Base-by-base conservation (phyloP, 2,888 invertebrate genomes). In the Lepidochrysops patricia region DNA sequence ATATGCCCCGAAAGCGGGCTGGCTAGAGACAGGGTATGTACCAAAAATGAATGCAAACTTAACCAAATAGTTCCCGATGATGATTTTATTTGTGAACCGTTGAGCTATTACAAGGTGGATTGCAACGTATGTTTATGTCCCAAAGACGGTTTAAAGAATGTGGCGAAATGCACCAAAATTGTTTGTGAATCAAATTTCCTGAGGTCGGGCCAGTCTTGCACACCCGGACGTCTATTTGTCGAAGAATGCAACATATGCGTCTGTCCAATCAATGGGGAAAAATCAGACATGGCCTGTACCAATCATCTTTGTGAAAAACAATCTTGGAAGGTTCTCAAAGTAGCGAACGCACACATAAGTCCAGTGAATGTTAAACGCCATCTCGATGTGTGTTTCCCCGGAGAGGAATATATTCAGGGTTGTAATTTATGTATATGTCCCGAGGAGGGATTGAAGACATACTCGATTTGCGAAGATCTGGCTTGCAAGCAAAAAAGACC, bases 381-480 rank as follows among this genome's bases (percentile, higher is more conserved):
- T 62, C 68, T 86, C 15, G 81, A 85, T 9, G 65, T 79, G 0
- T 88, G 88, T 62, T 87, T 84, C 59, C 87, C 87, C 5, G 87
- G 87, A 0, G 85, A 88, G 62, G 80, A 84, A 63, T 90, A 82
- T 64, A 72, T 74, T 12, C 65, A 72, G 1, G 89, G 77, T 0
- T 89, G 89, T 62, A 85, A 85, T 54, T 67, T 81, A 1, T 90
- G 90, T 65, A 67, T 81, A 0, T 90, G 90, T 63, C 81, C 88
- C 1, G 87, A 85, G 3, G 76, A 82, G 68, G 90, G 89, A 0
- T 62, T 88, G 32, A 79, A 75, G 57, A 70, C 74, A 3, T 84
- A 81, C 60, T 85, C 88, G 0, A 69, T 73, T 0, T 88, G 88
- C 62, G 76, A 79, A 1, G 65, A 72, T 4, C 67, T 72, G 34